phyloP scores from a whole-genome alignment of 2,797 vertebrate species.

The Scyliorhinus canicula region DNA sequence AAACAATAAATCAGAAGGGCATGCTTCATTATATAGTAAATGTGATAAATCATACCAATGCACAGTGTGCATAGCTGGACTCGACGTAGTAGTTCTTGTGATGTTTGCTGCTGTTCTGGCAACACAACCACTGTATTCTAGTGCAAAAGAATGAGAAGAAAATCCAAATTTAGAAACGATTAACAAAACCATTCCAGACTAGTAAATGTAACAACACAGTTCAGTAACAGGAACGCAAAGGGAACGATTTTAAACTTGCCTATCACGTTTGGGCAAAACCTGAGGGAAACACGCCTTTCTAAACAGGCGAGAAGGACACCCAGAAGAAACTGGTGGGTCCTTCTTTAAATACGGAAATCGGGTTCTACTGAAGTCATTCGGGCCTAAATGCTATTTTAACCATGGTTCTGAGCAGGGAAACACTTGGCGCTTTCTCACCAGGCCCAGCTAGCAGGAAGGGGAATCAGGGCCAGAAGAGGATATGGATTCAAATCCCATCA shows the following conservation, averaged over 20 bases:
- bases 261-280: too few species aligned
- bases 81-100: conserved; percentile 31
- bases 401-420: too few species aligned
- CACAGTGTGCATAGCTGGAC: conserved; percentile 51
- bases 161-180: background rate
- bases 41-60: conserved; percentile 48
- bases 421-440: too few species aligned
- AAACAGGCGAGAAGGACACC: background rate
- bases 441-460: too few species aligned
- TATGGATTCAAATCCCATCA: too few species aligned
- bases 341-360: too few species aligned
- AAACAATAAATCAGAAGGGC: background rate
- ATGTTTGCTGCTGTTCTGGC: background rate
- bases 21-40: background rate
- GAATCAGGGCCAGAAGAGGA: too few species aligned
- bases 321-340: too few species aligned
- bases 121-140: background rate
- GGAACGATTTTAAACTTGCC: too few species aligned
- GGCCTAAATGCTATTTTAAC: too few species aligned
- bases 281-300: background rate
- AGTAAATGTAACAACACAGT: background rate
- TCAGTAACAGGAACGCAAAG: background rate
- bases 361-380: too few species aligned
- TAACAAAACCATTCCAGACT: background rate
- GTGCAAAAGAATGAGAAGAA: background rate